These are phyloP conservation scores for Drosophila rellima DNA, from an alignment of 2,888 invertebrate genomes.

Conservation along the genomic window DNA sequence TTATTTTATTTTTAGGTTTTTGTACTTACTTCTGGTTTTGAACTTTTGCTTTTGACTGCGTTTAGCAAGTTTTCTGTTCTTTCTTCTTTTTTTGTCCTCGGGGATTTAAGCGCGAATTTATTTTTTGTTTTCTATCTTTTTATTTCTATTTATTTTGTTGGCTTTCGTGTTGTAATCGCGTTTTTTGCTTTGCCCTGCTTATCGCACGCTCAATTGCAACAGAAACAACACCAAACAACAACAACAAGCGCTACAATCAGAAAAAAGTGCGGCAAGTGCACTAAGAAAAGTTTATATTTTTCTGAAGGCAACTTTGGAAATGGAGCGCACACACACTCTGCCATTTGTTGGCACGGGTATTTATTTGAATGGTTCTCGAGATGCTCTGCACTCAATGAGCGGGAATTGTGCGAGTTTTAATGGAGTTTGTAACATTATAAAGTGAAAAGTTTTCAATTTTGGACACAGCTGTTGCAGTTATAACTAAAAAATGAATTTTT, in stretches of 20 bases:
- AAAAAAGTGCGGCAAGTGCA: conserved; percentile 48
- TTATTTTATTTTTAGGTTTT: conserved; percentile 19
- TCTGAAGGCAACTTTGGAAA: conserved; percentile 55
- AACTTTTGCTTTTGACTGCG: conserved; percentile 68
- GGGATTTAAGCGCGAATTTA: conserved; percentile 25
- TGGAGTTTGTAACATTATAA: conserved; percentile 20
- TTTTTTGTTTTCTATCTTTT: conserved; percentile 28
- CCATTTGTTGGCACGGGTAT: conserved; percentile 52
- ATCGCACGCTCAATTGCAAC: conserved; percentile 56
- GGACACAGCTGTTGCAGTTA: neutral
- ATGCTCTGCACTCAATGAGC: conserved; percentile 39
- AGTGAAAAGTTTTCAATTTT: conserved; percentile 10
- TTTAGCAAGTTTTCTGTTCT: conserved; percentile 40
- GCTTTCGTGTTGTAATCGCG: conserved; percentile 29
- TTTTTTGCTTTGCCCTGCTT: conserved; percentile 35
- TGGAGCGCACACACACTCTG: conserved; percentile 57
- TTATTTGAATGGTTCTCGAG: conserved; percentile 61
- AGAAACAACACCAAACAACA: conserved; percentile 40
- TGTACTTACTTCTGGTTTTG: conserved; percentile 23
- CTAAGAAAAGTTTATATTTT: conserved; percentile 48
- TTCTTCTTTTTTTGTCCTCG: conserved; percentile 3
- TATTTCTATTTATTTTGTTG: conserved; percentile 52
- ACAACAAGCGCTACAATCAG: conserved; percentile 21
- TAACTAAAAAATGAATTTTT: neutral
- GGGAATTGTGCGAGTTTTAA: conserved; percentile 26